Evolutionary conservation across 1,140 invertebrate genomes (phyloP).

Genomic region (Orchestia grillus): DNA sequence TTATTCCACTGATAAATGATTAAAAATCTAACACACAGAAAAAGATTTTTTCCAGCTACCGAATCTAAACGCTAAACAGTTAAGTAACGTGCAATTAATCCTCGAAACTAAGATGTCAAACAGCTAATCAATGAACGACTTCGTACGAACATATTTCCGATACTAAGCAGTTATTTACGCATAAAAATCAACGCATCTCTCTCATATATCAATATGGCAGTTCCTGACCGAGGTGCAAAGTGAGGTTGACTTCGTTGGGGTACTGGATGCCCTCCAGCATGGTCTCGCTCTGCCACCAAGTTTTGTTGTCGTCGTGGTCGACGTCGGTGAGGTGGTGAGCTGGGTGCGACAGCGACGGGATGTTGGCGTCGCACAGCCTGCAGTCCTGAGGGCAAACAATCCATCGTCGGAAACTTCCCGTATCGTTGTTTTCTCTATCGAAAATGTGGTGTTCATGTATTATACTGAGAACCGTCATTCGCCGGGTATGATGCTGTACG

Average conservation of each 20-base stretch:
- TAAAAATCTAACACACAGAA: no score
- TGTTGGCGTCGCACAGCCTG: constrained; percentile 75
- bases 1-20: no score
- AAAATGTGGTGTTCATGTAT: neutral
- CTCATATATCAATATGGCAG: neutral
- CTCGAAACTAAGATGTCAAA: no score
- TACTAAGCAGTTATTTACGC: no score
- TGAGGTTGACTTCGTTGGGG: constrained; percentile 92
- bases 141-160: neutral
- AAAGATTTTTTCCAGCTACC: no score
- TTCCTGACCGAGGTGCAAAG: constrained; percentile 84
- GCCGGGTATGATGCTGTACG: no score
- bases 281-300: constrained; percentile 99
- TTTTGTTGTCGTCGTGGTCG: constrained; percentile 88
- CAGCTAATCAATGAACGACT: neutral
- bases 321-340: constrained; percentile 90
- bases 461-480: no score
- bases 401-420: neutral
- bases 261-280: constrained; percentile 94
- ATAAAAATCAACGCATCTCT: no score
- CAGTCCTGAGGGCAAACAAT: constrained; percentile 58
- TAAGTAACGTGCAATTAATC: no score
- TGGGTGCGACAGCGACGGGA: constrained; percentile 77
- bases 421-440: neutral
- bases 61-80: no score